Percentiles rank a stretch among this genome's conserved stretches.
Conservation (phyloP, 2,888 invertebrate species). For the Cheilosia urbana region DNA sequence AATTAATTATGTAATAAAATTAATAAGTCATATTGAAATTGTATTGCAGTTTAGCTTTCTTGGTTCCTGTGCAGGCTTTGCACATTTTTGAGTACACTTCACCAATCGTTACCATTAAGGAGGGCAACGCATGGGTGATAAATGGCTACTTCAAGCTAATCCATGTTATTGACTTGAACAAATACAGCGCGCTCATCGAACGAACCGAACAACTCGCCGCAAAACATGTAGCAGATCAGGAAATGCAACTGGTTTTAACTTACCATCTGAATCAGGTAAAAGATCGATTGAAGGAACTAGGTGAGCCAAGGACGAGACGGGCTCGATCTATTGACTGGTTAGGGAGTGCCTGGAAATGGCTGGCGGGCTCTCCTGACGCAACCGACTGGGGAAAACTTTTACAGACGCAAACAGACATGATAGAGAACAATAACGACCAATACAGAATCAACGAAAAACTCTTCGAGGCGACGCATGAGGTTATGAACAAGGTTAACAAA, state of each 20-base stretch:
- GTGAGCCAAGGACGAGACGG: background rate
- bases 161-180: background rate
- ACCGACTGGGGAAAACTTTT: background rate
- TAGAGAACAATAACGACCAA: conserved; percentile 3
- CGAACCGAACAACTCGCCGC: background rate
- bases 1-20: too few relatives aligned
- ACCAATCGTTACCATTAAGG: background rate
- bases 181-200: background rate
- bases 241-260: background rate
- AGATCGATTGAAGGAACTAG: background rate
- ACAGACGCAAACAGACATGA: background rate
- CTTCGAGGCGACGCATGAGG: too few relatives aligned
- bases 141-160: background rate
- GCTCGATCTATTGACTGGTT: conserved; percentile 14
- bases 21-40: too few relatives aligned
- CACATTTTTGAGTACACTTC: conserved; percentile 46
- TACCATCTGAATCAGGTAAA: background rate
- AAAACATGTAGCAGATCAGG: background rate
- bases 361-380: conserved; percentile 1
- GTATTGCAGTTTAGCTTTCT: background rate
- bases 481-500: too few relatives aligned
- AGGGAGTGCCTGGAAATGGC: background rate
- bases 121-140: conserved; percentile 78
- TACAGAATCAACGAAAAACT: conserved; percentile 16
- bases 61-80: conserved; percentile 8